Evolutionary conservation across 2,888 invertebrate genomes (phyloP).

Genomic region (Helobdella robusta): DNA sequence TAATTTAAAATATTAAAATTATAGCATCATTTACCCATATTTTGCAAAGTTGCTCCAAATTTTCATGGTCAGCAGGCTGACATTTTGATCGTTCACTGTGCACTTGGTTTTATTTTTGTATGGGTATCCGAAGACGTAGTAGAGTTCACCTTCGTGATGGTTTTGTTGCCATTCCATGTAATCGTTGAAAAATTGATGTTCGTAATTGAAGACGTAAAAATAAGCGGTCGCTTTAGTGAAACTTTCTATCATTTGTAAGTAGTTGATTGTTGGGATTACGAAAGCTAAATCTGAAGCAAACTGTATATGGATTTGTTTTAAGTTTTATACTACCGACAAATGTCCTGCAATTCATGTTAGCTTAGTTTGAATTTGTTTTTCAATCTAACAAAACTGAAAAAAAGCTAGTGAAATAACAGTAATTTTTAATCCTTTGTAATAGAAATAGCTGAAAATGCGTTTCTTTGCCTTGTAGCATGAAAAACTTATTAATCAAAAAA

Average conservation of each 20-base stretch:
- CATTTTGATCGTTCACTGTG: constrained; percentile 22
- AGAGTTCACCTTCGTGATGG: constrained; percentile 35
- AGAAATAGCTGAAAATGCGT: too few relatives aligned
- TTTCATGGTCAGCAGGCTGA: constrained; percentile 31
- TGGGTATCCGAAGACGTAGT: constrained; percentile 36
- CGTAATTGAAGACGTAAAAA: constrained; percentile 26
- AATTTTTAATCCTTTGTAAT: too few relatives aligned
- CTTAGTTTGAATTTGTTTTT: too few relatives aligned
- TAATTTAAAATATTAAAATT: not conserved
- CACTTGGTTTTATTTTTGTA: constrained; percentile 33
- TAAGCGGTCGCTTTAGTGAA: constrained; percentile 14
- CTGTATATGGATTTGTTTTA: too few relatives aligned
- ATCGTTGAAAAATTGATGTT: not conserved
- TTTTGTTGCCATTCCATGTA: constrained; percentile 14
- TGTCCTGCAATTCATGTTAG: too few relatives aligned
- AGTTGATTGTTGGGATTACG: constrained; percentile 29
- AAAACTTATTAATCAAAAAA: not conserved
- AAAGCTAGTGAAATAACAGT: too few relatives aligned
- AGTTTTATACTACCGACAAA: too few relatives aligned
- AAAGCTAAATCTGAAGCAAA: constrained; percentile 33
- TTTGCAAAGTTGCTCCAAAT: constrained; percentile 36
- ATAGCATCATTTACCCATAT: constrained; percentile 28
- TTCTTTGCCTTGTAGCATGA: not conserved
- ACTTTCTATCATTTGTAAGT: constrained; percentile 8
- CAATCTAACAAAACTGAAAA: too few relatives aligned